Evolutionary conservation across 2,797 vertebrate genomes (phyloP).

Genomic region (Astyanax mexicanus): DNA sequence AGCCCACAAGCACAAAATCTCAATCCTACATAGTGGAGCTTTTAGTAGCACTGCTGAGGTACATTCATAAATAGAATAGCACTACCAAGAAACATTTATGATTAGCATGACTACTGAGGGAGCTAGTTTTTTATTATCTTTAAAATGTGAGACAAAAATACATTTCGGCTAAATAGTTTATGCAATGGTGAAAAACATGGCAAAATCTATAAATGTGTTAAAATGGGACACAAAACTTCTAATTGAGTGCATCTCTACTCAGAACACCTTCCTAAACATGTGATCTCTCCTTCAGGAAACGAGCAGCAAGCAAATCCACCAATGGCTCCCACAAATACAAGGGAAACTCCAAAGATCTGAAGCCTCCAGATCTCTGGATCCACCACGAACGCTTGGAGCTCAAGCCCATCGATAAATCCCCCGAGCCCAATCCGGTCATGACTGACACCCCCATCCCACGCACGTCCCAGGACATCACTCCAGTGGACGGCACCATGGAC

Average conservation of each 20-base stretch:
- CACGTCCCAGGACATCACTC: slow-evolving; percentile 95
- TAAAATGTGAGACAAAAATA: too few relatives aligned
- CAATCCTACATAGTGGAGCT: too few relatives aligned
- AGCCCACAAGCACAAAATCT: too few relatives aligned
- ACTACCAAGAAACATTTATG: too few relatives aligned
- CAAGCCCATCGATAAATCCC: slow-evolving; percentile 98
- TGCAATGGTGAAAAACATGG: too few relatives aligned
- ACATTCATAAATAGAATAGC: too few relatives aligned
- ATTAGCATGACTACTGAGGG: too few relatives aligned
- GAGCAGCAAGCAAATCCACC: slow-evolving; percentile 93
- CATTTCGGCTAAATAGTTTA: too few relatives aligned
- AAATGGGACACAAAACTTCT: too few relatives aligned
- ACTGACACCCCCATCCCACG: slow-evolving; percentile 96
- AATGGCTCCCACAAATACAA: slow-evolving; percentile 99
- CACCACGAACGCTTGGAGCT: slow-evolving; percentile 96
- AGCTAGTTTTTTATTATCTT: too few relatives aligned
- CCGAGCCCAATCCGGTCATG: slow-evolving; percentile 96
- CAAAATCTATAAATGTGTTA: too few relatives aligned
- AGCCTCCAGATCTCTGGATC: slow-evolving; percentile 98
- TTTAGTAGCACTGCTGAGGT: too few relatives aligned
- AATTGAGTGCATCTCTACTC: not conserved
- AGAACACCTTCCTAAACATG: not conserved
- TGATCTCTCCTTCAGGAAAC: slow-evolving; percentile 80
- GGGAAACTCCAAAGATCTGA: slow-evolving; percentile 96
- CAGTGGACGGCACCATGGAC: slow-evolving; percentile 90